These are phyloP conservation scores for Malurus melanocephalus DNA, from an alignment of 2,113 vertebrate genomes.

Conservation along the genomic window DNA sequence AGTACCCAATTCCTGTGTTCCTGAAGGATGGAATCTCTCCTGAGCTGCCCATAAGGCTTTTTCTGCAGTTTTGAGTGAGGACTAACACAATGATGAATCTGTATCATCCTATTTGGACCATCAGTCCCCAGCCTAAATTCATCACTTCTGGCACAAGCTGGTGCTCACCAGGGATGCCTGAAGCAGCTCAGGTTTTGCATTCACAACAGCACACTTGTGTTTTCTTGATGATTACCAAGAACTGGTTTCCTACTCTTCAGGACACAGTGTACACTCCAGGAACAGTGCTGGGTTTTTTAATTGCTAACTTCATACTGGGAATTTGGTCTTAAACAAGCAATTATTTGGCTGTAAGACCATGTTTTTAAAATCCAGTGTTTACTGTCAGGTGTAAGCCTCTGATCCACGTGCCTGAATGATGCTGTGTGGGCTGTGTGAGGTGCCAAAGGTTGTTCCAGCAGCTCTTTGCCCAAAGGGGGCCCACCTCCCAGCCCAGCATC, in stretches of 20 bases:
- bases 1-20: background rate
- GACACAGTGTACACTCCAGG: background rate
- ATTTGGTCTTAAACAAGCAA: background rate
- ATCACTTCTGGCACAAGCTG: background rate
- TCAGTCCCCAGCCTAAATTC: background rate
- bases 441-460: background rate
- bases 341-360: background rate
- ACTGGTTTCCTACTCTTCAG: background rate
- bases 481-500: background rate
- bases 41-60: background rate
- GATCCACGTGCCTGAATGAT: background rate
- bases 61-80: background rate
- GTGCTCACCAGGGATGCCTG: background rate
- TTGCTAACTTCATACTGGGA: background rate
- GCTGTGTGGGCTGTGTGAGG: background rate
- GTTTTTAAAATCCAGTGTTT: background rate
- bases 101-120: background rate
- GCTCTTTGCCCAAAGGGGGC: background rate
- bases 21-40: background rate
- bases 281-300: background rate
- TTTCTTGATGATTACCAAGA: background rate
- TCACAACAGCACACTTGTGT: background rate
- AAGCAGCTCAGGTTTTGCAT: background rate
- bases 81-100: background rate
- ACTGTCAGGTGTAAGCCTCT: background rate